Conservation (phyloP, 2,113 vertebrate genomes). For the Phaethornis superciliosus region DNA sequence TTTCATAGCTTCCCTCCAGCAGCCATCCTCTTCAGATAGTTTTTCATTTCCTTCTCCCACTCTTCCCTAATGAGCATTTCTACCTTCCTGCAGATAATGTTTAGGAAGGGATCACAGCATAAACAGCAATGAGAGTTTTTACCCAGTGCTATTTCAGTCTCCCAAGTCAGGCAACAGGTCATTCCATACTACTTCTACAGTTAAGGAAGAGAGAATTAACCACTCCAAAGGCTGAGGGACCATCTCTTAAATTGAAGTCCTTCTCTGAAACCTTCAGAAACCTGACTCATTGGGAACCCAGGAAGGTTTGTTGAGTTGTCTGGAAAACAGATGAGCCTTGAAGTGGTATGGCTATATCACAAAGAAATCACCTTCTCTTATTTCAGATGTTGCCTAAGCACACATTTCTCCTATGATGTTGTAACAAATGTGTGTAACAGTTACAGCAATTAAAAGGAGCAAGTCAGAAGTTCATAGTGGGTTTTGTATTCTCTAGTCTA, state of each 20-base stretch:
- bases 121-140: not conserved
- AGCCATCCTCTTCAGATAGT: not conserved
- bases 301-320: not conserved
- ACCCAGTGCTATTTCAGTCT: not conserved
- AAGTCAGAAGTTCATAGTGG: not conserved
- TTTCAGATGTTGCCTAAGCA: not conserved
- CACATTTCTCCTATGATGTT: not conserved
- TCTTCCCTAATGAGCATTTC: not conserved
- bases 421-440: not conserved
- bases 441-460: not conserved
- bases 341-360: not conserved
- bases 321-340: not conserved
- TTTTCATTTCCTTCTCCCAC: not conserved
- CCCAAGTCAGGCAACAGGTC: not conserved
- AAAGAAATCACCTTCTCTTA: not conserved
- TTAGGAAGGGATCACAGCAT: not conserved
- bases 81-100: not conserved
- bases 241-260: not conserved
- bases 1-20: not conserved
- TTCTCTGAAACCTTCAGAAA: not conserved
- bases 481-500: not conserved
- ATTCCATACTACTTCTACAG: not conserved
- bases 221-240: not conserved
- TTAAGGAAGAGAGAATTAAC: not conserved
- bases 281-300: not conserved